These are phyloP conservation scores for Heliconius aoede DNA, from an alignment of 2,888 invertebrate genomes.

Conservation along the genomic window DNA sequence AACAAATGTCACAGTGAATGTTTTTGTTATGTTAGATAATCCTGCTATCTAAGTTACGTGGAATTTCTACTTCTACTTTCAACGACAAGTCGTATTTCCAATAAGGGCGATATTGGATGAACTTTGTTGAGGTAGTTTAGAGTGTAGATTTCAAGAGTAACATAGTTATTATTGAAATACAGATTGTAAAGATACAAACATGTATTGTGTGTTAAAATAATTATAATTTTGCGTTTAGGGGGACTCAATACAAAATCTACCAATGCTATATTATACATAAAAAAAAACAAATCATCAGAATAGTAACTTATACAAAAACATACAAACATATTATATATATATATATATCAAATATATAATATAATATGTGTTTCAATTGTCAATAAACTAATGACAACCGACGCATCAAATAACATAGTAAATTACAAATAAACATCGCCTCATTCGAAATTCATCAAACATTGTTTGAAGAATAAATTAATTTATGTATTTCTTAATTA, in stretches of 20 bases:
- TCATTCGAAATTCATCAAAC: constrained; percentile 6
- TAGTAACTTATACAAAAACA: too few relatives aligned
- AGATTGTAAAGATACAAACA: neutral
- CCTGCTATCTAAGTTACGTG: neutral
- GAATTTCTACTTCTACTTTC: neutral
- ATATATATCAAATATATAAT: too few relatives aligned
- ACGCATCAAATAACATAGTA: neutral
- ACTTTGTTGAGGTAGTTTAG: neutral
- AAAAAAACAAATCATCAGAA: too few relatives aligned
- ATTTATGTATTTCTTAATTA: neutral
- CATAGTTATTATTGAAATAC: neutral
- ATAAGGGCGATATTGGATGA: neutral
- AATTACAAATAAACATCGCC: constrained; percentile 5
- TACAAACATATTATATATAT: too few relatives aligned
- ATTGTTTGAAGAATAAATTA: constrained; percentile 12
- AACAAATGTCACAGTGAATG: too few relatives aligned
- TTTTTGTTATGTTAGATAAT: too few relatives aligned
- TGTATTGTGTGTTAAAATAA: neutral
- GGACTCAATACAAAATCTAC: too few relatives aligned
- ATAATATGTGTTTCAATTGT: too few relatives aligned
- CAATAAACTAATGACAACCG: neutral
- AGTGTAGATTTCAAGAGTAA: neutral
- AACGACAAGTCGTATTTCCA: neutral
- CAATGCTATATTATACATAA: too few relatives aligned
- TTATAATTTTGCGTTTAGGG: neutral